A percentile compares a stretch with the other conserved stretches of the same genome.
phyloP scores from a whole-genome alignment of 1,140 invertebrate species.

The Venturia canescens region DNA sequence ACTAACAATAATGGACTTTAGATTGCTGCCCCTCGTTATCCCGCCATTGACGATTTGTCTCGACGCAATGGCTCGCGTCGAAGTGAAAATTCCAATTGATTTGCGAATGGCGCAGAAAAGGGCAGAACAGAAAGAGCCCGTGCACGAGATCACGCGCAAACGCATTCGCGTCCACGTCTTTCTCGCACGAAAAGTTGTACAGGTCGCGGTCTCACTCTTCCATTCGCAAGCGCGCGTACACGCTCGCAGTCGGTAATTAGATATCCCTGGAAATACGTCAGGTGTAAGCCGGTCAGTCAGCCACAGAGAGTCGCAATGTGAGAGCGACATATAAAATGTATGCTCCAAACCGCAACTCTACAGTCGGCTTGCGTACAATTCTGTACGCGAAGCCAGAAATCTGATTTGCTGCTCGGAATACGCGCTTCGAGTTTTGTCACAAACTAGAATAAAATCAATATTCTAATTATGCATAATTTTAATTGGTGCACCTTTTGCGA shows the following conservation, averaged over 20 bases:
- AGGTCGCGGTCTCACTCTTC: constrained; percentile 6
- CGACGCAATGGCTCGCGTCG: constrained; percentile 30
- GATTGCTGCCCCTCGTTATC: not conserved
- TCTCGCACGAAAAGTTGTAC: not conserved
- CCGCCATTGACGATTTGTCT: not conserved
- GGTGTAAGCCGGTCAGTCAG: constrained; percentile 55
- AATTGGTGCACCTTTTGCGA: not conserved
- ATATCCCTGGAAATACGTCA: constrained; percentile 73
- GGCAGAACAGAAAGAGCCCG: not conserved
- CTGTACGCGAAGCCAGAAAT: not conserved
- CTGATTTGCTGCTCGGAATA: not conserved
- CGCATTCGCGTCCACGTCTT: constrained; percentile 27
- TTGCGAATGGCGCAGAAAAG: constrained; percentile 19
- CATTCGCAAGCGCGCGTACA: constrained; percentile 14
- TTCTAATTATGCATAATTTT: not conserved
- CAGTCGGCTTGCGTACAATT: not conserved
- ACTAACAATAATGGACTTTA: too few species aligned
- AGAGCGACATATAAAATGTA: constrained; percentile 45
- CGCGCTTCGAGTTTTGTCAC: not conserved
- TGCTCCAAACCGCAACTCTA: constrained; percentile 19
- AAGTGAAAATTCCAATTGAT: constrained; percentile 35
- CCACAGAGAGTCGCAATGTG: constrained; percentile 24
- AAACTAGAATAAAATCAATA: not conserved
- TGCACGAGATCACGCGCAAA: not conserved
- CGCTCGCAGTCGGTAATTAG: constrained; percentile 70